Base-by-base conservation (phyloP, 2,797 vertebrate species). In the Rhadinocentrus ornatus region DNA sequence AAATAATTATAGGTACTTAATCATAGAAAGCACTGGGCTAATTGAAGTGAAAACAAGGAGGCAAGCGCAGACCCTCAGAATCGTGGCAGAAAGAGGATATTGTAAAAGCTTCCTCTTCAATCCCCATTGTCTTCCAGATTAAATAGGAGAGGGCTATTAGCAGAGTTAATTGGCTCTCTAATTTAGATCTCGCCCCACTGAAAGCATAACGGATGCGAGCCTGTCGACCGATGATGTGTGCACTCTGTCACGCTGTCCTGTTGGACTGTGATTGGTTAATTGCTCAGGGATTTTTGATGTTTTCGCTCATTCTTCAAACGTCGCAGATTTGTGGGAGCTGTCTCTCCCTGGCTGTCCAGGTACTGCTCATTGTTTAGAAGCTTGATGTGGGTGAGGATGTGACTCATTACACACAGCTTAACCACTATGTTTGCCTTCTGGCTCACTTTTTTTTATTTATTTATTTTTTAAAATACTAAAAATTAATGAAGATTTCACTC, bases 1-100 rank as follows among this genome's bases (percentile, higher is more conserved):
- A 98, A 99, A 98, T 99, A 99, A 99, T 99, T 97, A 98, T 97
- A 97, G 96, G 96, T 96, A 97, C 97, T 99, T 98, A 97, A 99
- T 99, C 97, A 99, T 95, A 95, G 96, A 95, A 96, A 99, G 96
- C 96, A 94, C 96, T 94, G 93, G 95, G 96, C 96, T 99, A 99
- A 99, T 98, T 98, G 97, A 96, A 97, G 96, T 96, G 95, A 95
- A 96, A 94, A 92, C 96, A 98, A 97, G 97, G 95, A 95, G 94
- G 93, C 92, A 92, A 96, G 95, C 92, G 95, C 95, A 94, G 96
- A 95, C 95, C 94, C 94, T 95, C 93, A 94, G 95, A 97, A 97
- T 95, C 89, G 93, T 4, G 90, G 94, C 96, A 99, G 97, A 98
- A 97, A 97, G 96, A 96, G 95, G 95, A 97, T 96, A 98, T 97